Base-by-base conservation (phyloP, 2,797 vertebrate species). In the Coccyzus lansbergi region DNA sequence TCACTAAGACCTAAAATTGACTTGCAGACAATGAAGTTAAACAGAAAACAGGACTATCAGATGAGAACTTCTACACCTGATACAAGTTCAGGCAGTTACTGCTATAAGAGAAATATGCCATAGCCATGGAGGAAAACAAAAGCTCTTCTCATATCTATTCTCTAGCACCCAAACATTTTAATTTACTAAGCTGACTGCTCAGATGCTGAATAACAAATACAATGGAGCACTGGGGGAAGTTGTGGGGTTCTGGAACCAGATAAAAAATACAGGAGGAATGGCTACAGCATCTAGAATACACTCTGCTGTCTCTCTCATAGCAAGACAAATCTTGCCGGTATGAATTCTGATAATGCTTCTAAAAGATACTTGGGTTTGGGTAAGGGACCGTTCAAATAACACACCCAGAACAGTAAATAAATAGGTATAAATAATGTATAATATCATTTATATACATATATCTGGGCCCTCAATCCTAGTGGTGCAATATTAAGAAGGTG, bases 221-320 rank as follows among this genome's bases (percentile, higher is more conserved):
- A 4, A 34, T 38, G 8, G 22, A 70, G 8, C n/a, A 21, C 0
- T 34, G 24, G 11, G 10, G 8, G 7, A 83, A 59, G 36, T 1
- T 11, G 10, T 22, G 12, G 17, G 12, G 1, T 15, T 72, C 51
- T 65, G 69, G 34, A 79, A 38, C 1, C 16, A 58, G 34, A 68
- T 21, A 15, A 86, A 74, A 63, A 84, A n/a, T 6, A 52, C 15
- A 40, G 40, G 12, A 68, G 59, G 36, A 86, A 86, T 18, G 51
- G 42, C 52, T 89, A 77, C 55, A 72, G 38, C 34, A 58, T 28
- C 40, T 52, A 49, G 24, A 90, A 51, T 12, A 70, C 8, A 65
- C 24, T 44, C n/a, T 17, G 2, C 10, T 16, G 31, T 33, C 38
- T 64, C 21, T 59, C 62, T 65, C 19, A 3, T 6, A 62, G 38